These are phyloP conservation scores for Piprites chloris DNA, from an alignment of 2,113 vertebrate genomes.

Conservation along the genomic window DNA sequence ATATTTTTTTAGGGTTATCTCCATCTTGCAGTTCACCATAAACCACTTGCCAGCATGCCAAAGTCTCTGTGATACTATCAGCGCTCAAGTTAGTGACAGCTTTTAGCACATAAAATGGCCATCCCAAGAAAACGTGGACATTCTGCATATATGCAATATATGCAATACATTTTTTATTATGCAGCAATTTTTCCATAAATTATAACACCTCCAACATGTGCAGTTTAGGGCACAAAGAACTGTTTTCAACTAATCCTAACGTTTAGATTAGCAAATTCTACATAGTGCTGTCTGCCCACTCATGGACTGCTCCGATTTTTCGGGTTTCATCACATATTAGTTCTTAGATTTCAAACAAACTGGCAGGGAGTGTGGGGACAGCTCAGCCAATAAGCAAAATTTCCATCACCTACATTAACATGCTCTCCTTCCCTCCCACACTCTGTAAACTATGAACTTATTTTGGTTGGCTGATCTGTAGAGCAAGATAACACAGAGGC, in stretches of 20 bases:
- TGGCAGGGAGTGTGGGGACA: too few species aligned
- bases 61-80: accelerated
- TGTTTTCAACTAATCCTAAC: neutral
- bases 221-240: neutral
- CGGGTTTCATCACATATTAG: neutral
- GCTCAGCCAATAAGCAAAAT: neutral
- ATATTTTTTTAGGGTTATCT: neutral
- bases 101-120: neutral
- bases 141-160: neutral
- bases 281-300: neutral
- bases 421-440: neutral
- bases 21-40: neutral
- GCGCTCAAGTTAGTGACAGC: neutral
- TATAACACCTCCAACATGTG: neutral
- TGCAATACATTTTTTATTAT: too few species aligned
- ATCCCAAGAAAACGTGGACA: neutral
- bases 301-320: neutral
- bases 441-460: neutral
- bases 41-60: neutral
- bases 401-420: neutral
- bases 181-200: too few species aligned
- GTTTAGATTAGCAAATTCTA: neutral
- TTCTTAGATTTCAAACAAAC: neutral
- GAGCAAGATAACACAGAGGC: neutral
- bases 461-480: neutral